phyloP scores from a whole-genome alignment of 2,888 invertebrate species.

The Mechanitis messenoides region DNA sequence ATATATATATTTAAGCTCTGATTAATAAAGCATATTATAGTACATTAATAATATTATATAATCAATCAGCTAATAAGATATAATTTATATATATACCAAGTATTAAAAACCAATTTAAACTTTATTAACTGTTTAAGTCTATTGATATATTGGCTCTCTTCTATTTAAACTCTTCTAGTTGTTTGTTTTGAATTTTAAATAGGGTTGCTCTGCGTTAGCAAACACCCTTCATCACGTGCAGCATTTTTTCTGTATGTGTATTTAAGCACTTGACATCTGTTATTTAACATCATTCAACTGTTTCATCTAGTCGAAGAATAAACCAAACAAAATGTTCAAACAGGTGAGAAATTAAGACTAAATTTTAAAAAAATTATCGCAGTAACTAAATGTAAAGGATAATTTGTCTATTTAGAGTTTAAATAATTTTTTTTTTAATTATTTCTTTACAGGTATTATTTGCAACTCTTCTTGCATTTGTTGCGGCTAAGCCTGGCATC shows the following conservation, averaged over 20 bases:
- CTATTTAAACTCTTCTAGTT: slow-evolving; percentile 37
- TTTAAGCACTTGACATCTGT: slow-evolving; percentile 46
- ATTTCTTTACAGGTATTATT: slow-evolving; percentile 50
- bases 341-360: slow-evolving; percentile 48
- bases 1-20: background rate
- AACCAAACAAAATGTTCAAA: slow-evolving; percentile 62
- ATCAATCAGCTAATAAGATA: too few species aligned
- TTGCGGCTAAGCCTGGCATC: slow-evolving; percentile 42
- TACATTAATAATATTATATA: too few species aligned
- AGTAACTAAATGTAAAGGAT: too few species aligned
- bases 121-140: too few species aligned
- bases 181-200: slow-evolving; percentile 65
- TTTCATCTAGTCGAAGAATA: slow-evolving; percentile 34
- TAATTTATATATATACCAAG: too few species aligned
- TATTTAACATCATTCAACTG: slow-evolving; percentile 43
- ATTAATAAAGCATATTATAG: too few species aligned
- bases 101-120: background rate
- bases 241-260: slow-evolving; percentile 51
- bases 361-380: background rate
- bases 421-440: slow-evolving; percentile 2
- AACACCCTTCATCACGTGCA: slow-evolving; percentile 50
- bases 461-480: slow-evolving; percentile 44
- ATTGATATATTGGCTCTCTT: slow-evolving; percentile 34
- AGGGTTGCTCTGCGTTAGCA: slow-evolving; percentile 45
- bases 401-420: background rate